These are phyloP conservation scores for Tromatobia lineatoria DNA, from an alignment of 2,888 invertebrate species.

Conservation along the genomic window DNA sequence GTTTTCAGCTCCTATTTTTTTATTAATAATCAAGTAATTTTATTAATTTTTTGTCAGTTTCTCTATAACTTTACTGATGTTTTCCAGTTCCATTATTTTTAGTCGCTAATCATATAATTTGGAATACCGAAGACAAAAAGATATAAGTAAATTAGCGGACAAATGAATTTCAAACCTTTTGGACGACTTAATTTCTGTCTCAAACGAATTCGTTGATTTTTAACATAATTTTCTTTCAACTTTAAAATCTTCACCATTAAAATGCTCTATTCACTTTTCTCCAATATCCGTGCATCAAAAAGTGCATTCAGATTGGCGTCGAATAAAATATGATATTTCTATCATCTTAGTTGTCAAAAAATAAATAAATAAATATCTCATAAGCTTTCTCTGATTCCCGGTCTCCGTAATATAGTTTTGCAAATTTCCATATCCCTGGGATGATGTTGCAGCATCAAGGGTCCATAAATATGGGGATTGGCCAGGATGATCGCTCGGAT, in stretches of 20 bases:
- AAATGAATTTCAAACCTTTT: no score
- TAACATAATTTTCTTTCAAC: no score
- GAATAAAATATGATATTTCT: background rate
- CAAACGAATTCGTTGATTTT: no score
- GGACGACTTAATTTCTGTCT: no score
- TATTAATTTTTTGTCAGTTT: no score
- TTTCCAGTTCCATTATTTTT: background rate
- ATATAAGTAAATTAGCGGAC: no score
- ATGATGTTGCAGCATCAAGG: background rate
- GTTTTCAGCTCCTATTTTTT: no score
- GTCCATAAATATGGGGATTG: conserved; percentile 51
- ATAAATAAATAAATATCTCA: background rate
- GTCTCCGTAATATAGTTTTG: background rate
- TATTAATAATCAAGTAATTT: no score
- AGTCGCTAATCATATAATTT: background rate
- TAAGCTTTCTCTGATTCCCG: background rate
- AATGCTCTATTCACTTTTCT: background rate
- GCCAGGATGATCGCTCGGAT: conserved; percentile 1
- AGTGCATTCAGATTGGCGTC: background rate
- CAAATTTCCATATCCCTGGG: background rate
- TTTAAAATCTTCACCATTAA: no score
- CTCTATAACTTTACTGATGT: no score
- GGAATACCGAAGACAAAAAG: background rate
- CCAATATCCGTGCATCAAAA: background rate
- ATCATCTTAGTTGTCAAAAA: background rate